Conservation (phyloP, 2,888 invertebrate species). For the Gymnosoma rotundatum region DNA sequence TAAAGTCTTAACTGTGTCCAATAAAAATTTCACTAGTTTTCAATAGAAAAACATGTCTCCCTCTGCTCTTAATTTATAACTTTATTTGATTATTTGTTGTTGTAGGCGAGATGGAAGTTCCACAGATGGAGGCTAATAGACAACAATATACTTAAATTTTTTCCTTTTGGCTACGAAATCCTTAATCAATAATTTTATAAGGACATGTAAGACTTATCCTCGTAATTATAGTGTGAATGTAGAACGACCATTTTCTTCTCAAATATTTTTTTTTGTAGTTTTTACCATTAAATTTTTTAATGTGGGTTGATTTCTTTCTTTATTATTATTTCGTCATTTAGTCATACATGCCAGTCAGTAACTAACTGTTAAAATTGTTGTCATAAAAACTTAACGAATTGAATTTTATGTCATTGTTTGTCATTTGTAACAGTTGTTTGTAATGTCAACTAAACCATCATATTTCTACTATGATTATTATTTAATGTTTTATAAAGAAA, state of each 20-base stretch:
- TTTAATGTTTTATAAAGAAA: slow-evolving; percentile 72
- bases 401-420: slow-evolving; percentile 58
- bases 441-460: slow-evolving; percentile 65
- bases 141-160: no score
- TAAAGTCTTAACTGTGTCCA: no score
- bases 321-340: slow-evolving; percentile 1
- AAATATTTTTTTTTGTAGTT: not conserved
- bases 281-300: slow-evolving; percentile 10
- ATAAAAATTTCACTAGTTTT: no score
- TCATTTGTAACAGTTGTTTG: slow-evolving; percentile 64
- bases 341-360: slow-evolving; percentile 29
- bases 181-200: no score
- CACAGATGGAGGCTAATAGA: no score
- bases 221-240: not conserved
- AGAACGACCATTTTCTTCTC: not conserved
- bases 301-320: slow-evolving; percentile 33
- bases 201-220: not conserved
- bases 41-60: no score
- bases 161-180: no score
- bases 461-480: slow-evolving; percentile 65
- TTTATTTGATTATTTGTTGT: no score
- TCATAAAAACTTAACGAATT: slow-evolving; percentile 61
- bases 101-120: no score
- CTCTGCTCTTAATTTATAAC: no score
- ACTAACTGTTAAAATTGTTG: slow-evolving; percentile 9